phyloP scores from a whole-genome alignment of 2,888 invertebrate genomes.

The Xanthorhoe spadicearia region DNA sequence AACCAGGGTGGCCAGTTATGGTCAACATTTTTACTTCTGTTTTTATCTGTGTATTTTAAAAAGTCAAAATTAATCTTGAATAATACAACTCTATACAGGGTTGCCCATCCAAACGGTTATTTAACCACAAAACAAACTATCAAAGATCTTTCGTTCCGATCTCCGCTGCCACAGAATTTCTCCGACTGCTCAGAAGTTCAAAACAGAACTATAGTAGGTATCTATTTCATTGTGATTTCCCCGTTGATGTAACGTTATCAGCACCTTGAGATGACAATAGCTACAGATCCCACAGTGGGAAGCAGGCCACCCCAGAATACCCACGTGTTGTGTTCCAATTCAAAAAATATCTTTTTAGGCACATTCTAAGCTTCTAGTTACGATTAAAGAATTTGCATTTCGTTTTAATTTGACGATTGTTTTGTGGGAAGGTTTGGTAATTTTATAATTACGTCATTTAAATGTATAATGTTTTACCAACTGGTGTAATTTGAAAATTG shows the following conservation, averaged over 20 bases:
- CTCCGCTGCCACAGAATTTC: not conserved
- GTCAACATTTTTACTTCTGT: no score
- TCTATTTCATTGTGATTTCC: slow-evolving; percentile 22
- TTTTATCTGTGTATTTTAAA: no score
- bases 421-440: slow-evolving; percentile 6
- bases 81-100: no score
- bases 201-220: not conserved
- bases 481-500: no score
- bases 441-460: slow-evolving; percentile 12
- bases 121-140: not conserved
- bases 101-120: no score
- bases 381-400: slow-evolving; percentile 18
- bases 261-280: slow-evolving; percentile 33
- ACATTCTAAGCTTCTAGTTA: slow-evolving; percentile 24
- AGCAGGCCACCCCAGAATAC: slow-evolving; percentile 16
- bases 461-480: no score
- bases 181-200: not conserved
- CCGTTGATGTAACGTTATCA: slow-evolving; percentile 23
- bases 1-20: no score
- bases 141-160: not conserved
- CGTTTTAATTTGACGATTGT: slow-evolving; percentile 7
- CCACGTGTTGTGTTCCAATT: slow-evolving; percentile 15
- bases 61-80: no score
- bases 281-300: slow-evolving; percentile 22
- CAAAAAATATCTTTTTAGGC: slow-evolving; percentile 30